Evolutionary conservation across 2,888 invertebrate genomes (phyloP).

Genomic region (Mythimna pallens): DNA sequence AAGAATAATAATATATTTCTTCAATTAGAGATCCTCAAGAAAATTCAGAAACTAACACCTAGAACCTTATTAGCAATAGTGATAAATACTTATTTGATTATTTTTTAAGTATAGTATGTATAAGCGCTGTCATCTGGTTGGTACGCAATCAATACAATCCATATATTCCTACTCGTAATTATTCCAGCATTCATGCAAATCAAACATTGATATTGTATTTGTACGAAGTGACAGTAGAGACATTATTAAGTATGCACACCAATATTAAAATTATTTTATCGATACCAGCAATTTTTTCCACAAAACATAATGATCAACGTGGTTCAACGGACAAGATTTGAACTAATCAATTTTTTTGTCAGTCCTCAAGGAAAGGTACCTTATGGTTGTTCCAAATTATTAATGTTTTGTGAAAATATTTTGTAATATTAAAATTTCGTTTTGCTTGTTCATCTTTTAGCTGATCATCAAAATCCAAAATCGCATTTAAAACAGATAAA

Average conservation of each 20-base stretch:
- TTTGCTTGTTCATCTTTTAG: too few species aligned
- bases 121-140: neutral
- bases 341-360: slow-evolving; percentile 1
- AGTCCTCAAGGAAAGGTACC: slow-evolving; percentile 5
- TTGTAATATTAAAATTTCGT: too few species aligned
- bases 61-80: slow-evolving; percentile 29
- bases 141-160: neutral
- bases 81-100: slow-evolving; percentile 17
- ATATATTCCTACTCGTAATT: neutral
- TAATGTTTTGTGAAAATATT: neutral
- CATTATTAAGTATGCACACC: neutral
- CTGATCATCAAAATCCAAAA: neutral
- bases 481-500: neutral
- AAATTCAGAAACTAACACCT: neutral
- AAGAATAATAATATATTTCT: slow-evolving; percentile 2
- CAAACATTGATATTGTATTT: neutral
- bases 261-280: neutral
- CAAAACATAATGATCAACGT: too few species aligned
- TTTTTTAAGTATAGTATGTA: neutral
- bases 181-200: neutral
- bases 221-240: slow-evolving; percentile 7
- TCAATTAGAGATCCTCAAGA: neutral
- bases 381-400: neutral
- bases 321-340: neutral
- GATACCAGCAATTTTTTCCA: neutral